phyloP scores from a whole-genome alignment of 2,888 invertebrate genomes.

The Ceratothoa steindachneri region DNA sequence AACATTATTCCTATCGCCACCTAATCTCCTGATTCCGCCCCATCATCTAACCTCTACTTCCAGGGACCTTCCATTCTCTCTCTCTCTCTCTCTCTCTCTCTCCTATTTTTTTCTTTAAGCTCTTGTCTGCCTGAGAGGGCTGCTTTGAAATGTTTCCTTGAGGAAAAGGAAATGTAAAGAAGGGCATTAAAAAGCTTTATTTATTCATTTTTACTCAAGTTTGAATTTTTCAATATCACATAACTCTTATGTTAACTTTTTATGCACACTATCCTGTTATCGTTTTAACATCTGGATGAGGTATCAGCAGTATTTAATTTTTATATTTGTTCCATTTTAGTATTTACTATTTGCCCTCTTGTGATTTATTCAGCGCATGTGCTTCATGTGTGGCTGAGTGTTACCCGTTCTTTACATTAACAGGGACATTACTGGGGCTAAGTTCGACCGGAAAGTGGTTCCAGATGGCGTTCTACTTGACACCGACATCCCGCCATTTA shows the following conservation, averaged over 20 bases:
- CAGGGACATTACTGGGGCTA: conserved; percentile 34
- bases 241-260: not conserved
- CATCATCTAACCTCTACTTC: not conserved
- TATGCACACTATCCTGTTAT: not conserved
- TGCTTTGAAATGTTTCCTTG: not conserved
- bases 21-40: not conserved
- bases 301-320: too few species aligned
- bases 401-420: not conserved
- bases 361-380: too few species aligned
- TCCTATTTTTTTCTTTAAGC: not conserved
- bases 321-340: too few species aligned
- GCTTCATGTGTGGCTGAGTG: too few species aligned
- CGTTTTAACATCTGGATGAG: too few species aligned
- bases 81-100: conserved; percentile 1
- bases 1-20: not conserved
- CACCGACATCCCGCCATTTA: conserved; percentile 26
- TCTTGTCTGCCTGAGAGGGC: not conserved
- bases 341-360: too few species aligned
- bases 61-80: not conserved
- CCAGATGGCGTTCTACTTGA: conserved; percentile 25
- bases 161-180: not conserved
- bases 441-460: conserved; percentile 25
- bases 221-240: too few species aligned
- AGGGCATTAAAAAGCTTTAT: not conserved
- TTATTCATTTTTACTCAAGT: not conserved